Evolutionary conservation across 2,797 vertebrate species (phyloP).

Genomic region (Sylvilagus floridanus): DNA sequence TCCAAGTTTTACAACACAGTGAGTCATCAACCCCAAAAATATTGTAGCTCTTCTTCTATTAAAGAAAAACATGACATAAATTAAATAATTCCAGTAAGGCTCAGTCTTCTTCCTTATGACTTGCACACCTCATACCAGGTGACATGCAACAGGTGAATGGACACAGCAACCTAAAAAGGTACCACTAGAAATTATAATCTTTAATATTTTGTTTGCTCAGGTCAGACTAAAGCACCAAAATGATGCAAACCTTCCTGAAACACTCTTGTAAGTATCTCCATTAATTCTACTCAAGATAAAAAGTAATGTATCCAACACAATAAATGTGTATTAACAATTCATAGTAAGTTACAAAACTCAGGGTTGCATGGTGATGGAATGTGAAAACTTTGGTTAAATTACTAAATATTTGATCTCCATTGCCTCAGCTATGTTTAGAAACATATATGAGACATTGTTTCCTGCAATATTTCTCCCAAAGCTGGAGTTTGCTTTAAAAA

Average conservation of each 20-base stretch:
- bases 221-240: not conserved
- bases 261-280: not conserved
- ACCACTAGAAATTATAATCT: not conserved
- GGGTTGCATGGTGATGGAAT: not conserved
- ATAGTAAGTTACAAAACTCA: not conserved
- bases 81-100: not conserved
- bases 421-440: conserved; percentile 38
- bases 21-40: not conserved
- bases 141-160: not conserved
- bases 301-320: not conserved
- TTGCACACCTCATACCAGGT: not conserved
- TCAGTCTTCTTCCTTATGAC: not conserved
- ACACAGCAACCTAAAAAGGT: not conserved
- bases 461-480: conserved; percentile 48
- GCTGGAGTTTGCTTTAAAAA: conserved; percentile 68
- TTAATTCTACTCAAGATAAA: not conserved
- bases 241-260: not conserved
- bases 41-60: not conserved
- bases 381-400: not conserved
- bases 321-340: not conserved
- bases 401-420: conserved; percentile 12
- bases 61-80: not conserved
- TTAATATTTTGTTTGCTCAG: not conserved
- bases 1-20: not conserved
- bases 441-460: conserved; percentile 24